These are phyloP conservation scores for Zapornia atra DNA, from an alignment of 2,113 vertebrate genomes.

Conservation along the genomic window DNA sequence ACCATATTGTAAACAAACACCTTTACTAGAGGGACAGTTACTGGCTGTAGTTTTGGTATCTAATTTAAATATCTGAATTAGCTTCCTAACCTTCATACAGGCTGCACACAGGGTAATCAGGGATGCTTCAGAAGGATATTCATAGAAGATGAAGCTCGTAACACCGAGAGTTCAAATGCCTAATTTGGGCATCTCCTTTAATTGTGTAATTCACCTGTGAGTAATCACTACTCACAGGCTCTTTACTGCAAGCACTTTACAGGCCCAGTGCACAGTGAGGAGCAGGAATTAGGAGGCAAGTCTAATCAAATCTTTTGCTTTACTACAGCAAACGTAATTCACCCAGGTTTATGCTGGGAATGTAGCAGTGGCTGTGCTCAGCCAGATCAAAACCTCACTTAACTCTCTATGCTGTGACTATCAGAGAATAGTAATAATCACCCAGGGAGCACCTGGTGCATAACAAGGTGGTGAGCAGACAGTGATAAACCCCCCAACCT, in stretches of 20 bases:
- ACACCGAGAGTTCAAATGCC: not conserved
- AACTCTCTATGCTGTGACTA: not conserved
- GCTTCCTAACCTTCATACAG: not conserved
- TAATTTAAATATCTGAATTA: not conserved
- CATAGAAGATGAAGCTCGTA: not conserved
- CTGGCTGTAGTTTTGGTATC: not conserved
- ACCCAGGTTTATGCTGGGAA: not conserved
- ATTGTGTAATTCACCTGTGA: not conserved
- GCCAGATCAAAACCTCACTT: not conserved
- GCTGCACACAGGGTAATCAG: not conserved
- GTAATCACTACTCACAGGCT: not conserved
- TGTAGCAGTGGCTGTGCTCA: not conserved
- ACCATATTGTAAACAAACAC: not conserved
- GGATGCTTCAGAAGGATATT: not conserved
- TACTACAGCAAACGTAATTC: not conserved
- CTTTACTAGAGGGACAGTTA: not conserved
- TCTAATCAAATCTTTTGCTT: not conserved
- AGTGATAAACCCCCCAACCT: not conserved
- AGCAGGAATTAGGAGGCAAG: not conserved
- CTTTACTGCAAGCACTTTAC: not conserved
- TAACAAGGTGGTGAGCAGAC: not conserved
- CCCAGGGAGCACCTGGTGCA: not conserved
- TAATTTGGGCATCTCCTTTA: not conserved
- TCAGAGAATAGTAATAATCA: not conserved
- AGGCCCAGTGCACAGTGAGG: not conserved